Evolutionary conservation across 2,888 invertebrate genomes (phyloP).

Genomic region (Tetrapedia diversipes): DNA sequence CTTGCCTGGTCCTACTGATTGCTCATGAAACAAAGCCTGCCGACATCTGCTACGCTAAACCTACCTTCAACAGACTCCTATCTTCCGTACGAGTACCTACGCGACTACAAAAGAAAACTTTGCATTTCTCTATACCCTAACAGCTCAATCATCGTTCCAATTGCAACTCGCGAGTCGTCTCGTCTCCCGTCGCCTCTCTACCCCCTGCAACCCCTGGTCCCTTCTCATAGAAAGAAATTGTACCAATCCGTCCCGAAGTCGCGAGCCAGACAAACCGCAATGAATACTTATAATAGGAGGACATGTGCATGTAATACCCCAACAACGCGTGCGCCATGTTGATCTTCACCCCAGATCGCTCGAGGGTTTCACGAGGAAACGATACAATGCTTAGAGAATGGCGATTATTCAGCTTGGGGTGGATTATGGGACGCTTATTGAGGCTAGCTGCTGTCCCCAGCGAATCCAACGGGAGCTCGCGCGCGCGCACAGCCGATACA

Average conservation of each 20-base stretch:
- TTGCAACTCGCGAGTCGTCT: slow-evolving; percentile 17
- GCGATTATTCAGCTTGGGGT: slow-evolving; percentile 79
- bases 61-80: neutral
- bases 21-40: neutral
- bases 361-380: slow-evolving; percentile 68
- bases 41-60: neutral
- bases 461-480: slow-evolving; percentile 33
- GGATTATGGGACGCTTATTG: slow-evolving; percentile 78
- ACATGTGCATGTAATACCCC: slow-evolving; percentile 56
- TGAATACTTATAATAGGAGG: slow-evolving; percentile 69
- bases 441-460: slow-evolving; percentile 68
- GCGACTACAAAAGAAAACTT: neutral
- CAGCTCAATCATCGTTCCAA: slow-evolving; percentile 2
- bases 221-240: slow-evolving; percentile 8
- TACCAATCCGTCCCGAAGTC: slow-evolving; percentile 23
- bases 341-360: slow-evolving; percentile 69
- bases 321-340: slow-evolving; percentile 51
- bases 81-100: neutral
- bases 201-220: neutral
- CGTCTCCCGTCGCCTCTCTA: slow-evolving; percentile 2
- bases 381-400: slow-evolving; percentile 76
- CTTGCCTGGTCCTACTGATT: too few relatives aligned
- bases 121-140: neutral
- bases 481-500: slow-evolving; percentile 37
- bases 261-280: slow-evolving; percentile 49